A percentile compares a stretch with the other conserved stretches of the same genome.
phyloP scores from a whole-genome alignment of 2,113 vertebrate species.

The Meleagris gallopavo region DNA sequence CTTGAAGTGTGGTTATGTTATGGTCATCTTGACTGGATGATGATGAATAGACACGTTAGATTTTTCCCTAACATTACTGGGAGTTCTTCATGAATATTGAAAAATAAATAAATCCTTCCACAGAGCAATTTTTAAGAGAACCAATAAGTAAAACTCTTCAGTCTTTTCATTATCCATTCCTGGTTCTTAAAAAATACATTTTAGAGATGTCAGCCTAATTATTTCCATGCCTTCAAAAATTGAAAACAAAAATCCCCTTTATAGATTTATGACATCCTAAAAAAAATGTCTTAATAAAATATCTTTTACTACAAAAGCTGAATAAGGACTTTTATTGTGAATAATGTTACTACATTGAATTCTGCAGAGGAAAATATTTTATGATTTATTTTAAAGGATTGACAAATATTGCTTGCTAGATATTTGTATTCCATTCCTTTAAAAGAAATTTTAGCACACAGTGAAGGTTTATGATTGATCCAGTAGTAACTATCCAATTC shows the following conservation, averaged over 20 bases:
- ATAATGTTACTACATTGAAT: not conserved
- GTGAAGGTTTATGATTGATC: not conserved
- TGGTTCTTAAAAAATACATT: not conserved
- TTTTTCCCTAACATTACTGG: not conserved
- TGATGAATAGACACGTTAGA: not conserved
- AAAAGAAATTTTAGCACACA: not conserved
- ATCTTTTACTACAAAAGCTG: not conserved
- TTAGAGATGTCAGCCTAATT: not conserved
- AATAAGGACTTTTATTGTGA: not conserved
- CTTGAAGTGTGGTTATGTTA: not conserved
- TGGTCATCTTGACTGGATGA: not conserved
- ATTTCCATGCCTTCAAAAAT: not conserved
- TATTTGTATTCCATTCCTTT: constrained; percentile 13
- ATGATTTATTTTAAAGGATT: not conserved
- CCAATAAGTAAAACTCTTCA: not conserved
- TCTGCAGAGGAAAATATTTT: not conserved
- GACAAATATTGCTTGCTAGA: not conserved
- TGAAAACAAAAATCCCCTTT: not conserved
- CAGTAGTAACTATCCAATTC: not conserved
- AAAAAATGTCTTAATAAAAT: not conserved
- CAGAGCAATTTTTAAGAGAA: not conserved
- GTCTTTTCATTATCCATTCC: not conserved
- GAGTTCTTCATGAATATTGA: fast-evolving
- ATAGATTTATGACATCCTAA: not conserved
- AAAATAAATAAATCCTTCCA: not conserved